Base-by-base conservation (phyloP, 2,797 vertebrate genomes). In the Rousettus madagascariensis region DNA sequence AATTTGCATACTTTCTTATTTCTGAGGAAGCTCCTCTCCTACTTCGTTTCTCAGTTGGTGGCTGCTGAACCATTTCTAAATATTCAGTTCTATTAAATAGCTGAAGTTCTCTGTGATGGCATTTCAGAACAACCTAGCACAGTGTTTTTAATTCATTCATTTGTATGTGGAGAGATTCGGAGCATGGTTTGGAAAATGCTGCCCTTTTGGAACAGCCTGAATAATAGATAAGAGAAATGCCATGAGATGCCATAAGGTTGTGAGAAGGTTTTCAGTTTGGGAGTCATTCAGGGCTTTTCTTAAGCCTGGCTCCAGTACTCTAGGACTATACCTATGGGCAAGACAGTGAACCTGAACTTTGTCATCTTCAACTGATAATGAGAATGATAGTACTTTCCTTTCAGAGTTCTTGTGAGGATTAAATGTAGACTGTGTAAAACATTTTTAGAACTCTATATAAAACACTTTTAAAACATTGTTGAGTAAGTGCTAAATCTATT, bases 401-500 rank as follows among this genome's bases (percentile, higher is more conserved):
- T 84, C 8, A 12, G 66, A 65, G 22, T 59, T 69, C 69, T 92
- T 38, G 24, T 74, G 87, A 90, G 20, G 51, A 96, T 72, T 77
- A 53, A 68, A 57, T 78, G 51, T 86, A 90, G 94, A 82, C 51
- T 28, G 49, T 55, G 65, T 79, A 78, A 91, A 86, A 74, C 74
- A 61, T 68, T 83, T 95, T 96, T 86, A 83, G 33, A 86, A 86
- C 69, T 95, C 53, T 71, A 5, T 53, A 6, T 92, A 87, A 88
- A 75, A 96, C 24, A 26, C 38, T 51, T 94, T 77, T 22, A 53
- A 69, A 85, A 65, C n/a, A 59, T n/a, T 10, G 2, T 86, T 57
- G 90, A 95, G 57, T 95, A 92, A 63, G 28, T 92, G n/a, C 53
- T 87, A 68, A 90, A 65, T 95, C 80, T 97, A 92, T 92, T 96